phyloP scores from a whole-genome alignment of 2,113 vertebrate genomes.

The Chloropsis hardwickii region DNA sequence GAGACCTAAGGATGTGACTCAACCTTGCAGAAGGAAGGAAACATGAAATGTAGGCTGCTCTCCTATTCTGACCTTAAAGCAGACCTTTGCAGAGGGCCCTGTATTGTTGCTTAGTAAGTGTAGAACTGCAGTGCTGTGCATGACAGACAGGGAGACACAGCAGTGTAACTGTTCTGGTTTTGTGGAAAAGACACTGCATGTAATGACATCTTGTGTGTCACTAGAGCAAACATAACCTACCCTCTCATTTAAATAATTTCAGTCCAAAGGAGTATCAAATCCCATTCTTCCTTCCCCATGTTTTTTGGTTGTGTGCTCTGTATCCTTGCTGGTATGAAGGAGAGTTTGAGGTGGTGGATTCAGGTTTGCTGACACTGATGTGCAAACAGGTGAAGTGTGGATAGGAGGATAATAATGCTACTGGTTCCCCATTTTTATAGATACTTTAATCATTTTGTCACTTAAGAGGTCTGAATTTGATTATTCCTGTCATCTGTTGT shows the following conservation, averaged over 20 bases:
- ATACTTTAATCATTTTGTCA: background rate
- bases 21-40: conserved; percentile 67
- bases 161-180: background rate
- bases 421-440: background rate
- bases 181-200: background rate
- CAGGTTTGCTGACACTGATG: background rate
- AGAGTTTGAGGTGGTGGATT: background rate
- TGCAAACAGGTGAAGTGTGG: background rate
- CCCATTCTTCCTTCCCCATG: fast-evolving
- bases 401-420: background rate
- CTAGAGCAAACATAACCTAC: background rate
- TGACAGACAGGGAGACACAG: background rate
- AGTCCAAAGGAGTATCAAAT: background rate
- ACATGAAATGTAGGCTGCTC: conserved; percentile 26
- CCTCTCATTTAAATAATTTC: background rate
- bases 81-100: background rate
- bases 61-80: background rate
- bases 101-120: background rate
- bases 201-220: background rate
- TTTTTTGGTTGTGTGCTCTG: background rate
- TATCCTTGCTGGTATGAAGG: background rate
- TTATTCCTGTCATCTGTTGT: background rate
- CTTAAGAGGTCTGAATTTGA: background rate
- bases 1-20: conserved; percentile 59
- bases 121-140: background rate